A percentile compares a stretch with the other conserved stretches of the same genome.
phyloP scores from a whole-genome alignment of 2,888 invertebrate species.

The Molorchus minor region DNA sequence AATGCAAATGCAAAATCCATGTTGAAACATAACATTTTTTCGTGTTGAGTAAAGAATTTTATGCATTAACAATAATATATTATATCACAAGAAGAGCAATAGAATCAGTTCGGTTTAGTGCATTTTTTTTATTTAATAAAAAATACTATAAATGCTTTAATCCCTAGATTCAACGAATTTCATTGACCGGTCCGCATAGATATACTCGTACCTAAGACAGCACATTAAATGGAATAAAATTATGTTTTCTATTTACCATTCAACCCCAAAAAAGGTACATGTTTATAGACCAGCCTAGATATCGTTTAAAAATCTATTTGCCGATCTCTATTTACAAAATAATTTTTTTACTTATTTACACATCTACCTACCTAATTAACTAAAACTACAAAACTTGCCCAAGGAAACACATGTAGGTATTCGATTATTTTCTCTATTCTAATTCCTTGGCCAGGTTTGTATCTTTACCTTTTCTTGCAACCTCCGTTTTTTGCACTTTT shows the following conservation, averaged over 20 bases:
- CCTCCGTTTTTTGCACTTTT: conserved; percentile 11
- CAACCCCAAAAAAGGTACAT: conserved; percentile 15
- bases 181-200: conserved; percentile 8
- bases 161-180: conserved; percentile 15
- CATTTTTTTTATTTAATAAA: conserved; percentile 23
- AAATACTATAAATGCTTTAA: conserved; percentile 32
- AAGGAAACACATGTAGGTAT: conserved; percentile 14
- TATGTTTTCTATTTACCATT: conserved; percentile 17
- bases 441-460: conserved; percentile 23
- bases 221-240: conserved; percentile 20
- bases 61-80: conserved; percentile 40
- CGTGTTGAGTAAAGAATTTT: conserved; percentile 37
- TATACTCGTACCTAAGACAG: no score
- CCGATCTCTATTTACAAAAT: conserved; percentile 23
- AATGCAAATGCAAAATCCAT: conserved; percentile 41
- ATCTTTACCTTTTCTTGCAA: conserved; percentile 21
- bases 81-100: conserved; percentile 44
- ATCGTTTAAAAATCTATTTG: conserved; percentile 2
- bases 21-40: conserved; percentile 39
- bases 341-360: conserved; percentile 16
- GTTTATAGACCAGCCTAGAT: conserved; percentile 13
- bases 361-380: conserved; percentile 24
- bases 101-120: conserved; percentile 40
- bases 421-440: conserved; percentile 8
- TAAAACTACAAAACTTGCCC: conserved; percentile 18